These are phyloP conservation scores for Streptopelia turtur DNA, from an alignment of 2,797 vertebrate species.

Conservation along the genomic window DNA sequence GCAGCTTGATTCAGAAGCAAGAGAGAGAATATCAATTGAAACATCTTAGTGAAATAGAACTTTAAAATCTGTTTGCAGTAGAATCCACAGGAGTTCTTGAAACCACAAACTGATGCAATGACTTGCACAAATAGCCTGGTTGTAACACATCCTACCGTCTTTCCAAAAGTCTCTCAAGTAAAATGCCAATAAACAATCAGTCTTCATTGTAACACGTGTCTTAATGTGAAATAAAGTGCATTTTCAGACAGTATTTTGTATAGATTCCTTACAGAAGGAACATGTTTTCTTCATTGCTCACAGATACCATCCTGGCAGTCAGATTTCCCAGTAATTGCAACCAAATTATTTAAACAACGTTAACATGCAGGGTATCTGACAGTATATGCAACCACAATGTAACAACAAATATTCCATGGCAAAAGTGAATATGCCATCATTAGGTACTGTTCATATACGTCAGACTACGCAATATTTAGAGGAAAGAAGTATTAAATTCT, in stretches of 20 bases:
- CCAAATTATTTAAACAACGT: background rate
- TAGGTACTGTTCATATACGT: fast-evolving
- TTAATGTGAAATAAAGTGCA: background rate
- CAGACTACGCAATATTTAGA: background rate
- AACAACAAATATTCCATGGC: fast-evolving
- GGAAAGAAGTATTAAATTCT: background rate
- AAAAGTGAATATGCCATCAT: background rate
- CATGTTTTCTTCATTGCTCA: background rate
- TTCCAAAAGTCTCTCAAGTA: background rate
- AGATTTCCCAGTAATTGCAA: background rate
- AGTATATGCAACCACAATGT: background rate
- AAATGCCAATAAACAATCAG: background rate
- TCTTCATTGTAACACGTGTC: background rate
- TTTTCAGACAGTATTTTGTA: background rate
- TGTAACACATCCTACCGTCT: background rate
- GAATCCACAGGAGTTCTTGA: fast-evolving
- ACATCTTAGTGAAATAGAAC: background rate
- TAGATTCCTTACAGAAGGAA: background rate
- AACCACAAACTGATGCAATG: too few relatives aligned
- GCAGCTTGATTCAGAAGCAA: background rate
- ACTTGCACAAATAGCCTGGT: background rate
- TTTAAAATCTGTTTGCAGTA: background rate
- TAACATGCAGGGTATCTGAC: fast-evolving
- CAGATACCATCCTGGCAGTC: background rate
- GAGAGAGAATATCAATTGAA: background rate